These are phyloP conservation scores for Solea senegalensis DNA, from an alignment of 2,113 vertebrate species.

Conservation along the genomic window DNA sequence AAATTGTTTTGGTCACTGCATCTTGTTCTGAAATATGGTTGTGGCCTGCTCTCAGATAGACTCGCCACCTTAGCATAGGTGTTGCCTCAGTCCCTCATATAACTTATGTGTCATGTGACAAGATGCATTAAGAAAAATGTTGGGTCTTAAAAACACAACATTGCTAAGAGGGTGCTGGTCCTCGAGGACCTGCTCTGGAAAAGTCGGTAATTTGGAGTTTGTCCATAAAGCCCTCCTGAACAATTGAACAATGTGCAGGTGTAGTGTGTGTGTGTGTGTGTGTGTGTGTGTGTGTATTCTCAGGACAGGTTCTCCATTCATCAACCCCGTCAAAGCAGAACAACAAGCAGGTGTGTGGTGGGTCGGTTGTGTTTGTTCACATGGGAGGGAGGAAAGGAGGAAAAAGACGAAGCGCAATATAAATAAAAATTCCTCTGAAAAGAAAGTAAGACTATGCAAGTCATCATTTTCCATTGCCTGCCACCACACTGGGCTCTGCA, in stretches of 20 bases:
- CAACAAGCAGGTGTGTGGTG: slow-evolving; percentile 55
- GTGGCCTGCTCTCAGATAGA: no score
- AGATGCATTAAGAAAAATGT: no score
- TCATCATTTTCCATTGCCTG: slow-evolving; percentile 49
- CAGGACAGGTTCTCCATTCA: slow-evolving; percentile 45
- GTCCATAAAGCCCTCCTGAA: background rate
- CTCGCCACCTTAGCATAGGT: no score
- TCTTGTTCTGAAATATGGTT: no score
- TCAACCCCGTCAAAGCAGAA: slow-evolving; percentile 30
- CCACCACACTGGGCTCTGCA: slow-evolving; percentile 2
- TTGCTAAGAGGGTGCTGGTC: background rate
- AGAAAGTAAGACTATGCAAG: slow-evolving; percentile 40
- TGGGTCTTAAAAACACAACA: background rate
- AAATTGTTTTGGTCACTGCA: no score
- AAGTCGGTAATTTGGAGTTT: slow-evolving; percentile 17
- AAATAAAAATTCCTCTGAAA: slow-evolving; percentile 36
- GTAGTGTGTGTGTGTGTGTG: slow-evolving; percentile 20
- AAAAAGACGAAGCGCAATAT: slow-evolving; percentile 19
- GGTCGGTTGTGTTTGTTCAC: slow-evolving; percentile 57
- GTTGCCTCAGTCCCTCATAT: no score
- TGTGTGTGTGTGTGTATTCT: slow-evolving; percentile 23
- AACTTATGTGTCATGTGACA: no score
- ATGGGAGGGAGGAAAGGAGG: slow-evolving; percentile 26
- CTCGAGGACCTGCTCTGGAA: slow-evolving; percentile 8
- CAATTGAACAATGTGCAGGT: slow-evolving; percentile 28